These are phyloP conservation scores for Pagetopsis macropterus DNA, from an alignment of 2,797 vertebrate species.

Conservation along the genomic window DNA sequence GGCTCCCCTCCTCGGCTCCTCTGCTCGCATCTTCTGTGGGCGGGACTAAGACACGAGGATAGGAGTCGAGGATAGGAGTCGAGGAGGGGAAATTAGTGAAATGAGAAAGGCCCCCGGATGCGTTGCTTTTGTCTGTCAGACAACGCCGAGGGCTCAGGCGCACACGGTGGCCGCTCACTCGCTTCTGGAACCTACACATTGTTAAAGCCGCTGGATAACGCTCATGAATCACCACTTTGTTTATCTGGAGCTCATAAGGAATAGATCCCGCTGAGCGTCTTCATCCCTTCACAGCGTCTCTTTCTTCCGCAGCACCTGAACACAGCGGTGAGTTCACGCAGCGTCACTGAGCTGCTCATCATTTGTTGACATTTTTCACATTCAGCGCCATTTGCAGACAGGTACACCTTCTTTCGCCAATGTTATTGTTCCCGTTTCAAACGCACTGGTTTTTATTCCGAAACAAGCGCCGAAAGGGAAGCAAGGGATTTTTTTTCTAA, in stretches of 20 bases:
- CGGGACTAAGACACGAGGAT: too few relatives aligned
- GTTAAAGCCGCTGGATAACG: slow-evolving; percentile 59
- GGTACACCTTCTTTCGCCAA: slow-evolving; percentile 64
- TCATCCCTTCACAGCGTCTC: slow-evolving; percentile 21
- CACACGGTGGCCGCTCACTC: too few relatives aligned
- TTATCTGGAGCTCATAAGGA: slow-evolving; percentile 32
- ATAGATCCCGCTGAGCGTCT: slow-evolving; percentile 22
- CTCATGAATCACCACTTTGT: slow-evolving; percentile 52
- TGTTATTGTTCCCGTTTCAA: slow-evolving; percentile 33
- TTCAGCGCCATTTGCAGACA: slow-evolving; percentile 85
- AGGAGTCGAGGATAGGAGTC: too few relatives aligned
- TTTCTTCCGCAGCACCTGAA: slow-evolving; percentile 41
- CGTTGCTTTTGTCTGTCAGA: slow-evolving; percentile 44
- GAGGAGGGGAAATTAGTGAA: too few relatives aligned
- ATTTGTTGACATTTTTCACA: slow-evolving; percentile 75
- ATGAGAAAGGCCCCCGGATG: too few relatives aligned
- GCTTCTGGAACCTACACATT: slow-evolving; percentile 68
- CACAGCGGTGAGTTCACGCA: slow-evolving; percentile 60
- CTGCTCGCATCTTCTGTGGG: too few relatives aligned
- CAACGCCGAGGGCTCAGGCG: background rate
- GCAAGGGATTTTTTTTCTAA: fast-evolving
- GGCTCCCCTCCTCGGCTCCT: too few relatives aligned
- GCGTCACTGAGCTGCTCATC: slow-evolving; percentile 1
- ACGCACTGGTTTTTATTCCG: background rate
- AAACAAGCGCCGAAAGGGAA: background rate